These are phyloP conservation scores for Kuschelorhynchus macadamiae DNA, from an alignment of 2,888 invertebrate genomes.

Conservation along the genomic window DNA sequence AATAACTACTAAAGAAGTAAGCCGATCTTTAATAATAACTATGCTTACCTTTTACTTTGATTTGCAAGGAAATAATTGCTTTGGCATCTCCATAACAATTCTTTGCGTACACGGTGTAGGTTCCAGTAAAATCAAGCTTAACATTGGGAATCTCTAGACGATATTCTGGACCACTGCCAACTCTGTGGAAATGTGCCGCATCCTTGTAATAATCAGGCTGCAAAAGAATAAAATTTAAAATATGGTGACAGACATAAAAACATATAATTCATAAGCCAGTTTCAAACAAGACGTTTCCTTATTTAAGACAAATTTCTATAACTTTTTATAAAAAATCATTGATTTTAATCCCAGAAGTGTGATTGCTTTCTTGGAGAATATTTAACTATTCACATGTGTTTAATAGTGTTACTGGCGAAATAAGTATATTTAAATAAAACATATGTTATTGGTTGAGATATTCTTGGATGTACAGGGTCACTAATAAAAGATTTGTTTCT, in stretches of 20 bases:
- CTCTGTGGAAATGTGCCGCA: conserved; percentile 84
- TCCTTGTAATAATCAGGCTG: conserved; percentile 91
- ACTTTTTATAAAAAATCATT: too few species aligned
- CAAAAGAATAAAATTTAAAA: conserved; percentile 60
- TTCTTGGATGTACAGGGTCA: too few species aligned
- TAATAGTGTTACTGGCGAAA: not conserved
- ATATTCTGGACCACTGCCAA: conserved; percentile 85
- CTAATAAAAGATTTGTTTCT: too few species aligned
- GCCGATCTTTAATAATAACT: conserved; percentile 52
- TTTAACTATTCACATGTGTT: not conserved
- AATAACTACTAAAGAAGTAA: too few species aligned
- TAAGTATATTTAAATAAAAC: too few species aligned
- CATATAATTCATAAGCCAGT: not conserved
- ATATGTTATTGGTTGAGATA: too few species aligned
- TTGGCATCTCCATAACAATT: conserved; percentile 89
- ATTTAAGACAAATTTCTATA: too few species aligned
- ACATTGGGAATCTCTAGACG: conserved; percentile 88
- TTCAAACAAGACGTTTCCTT: too few species aligned
- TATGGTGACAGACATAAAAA: not conserved
- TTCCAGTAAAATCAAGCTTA: conserved; percentile 88
- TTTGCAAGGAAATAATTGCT: conserved; percentile 89
- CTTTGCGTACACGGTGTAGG: conserved; percentile 87
- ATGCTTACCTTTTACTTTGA: conserved; percentile 81
- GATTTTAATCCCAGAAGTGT: too few species aligned
- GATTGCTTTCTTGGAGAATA: too few species aligned